Evolutionary conservation across 2,888 invertebrate genomes (phyloP).

Genomic region (Hofmannophila pseudospretella): DNA sequence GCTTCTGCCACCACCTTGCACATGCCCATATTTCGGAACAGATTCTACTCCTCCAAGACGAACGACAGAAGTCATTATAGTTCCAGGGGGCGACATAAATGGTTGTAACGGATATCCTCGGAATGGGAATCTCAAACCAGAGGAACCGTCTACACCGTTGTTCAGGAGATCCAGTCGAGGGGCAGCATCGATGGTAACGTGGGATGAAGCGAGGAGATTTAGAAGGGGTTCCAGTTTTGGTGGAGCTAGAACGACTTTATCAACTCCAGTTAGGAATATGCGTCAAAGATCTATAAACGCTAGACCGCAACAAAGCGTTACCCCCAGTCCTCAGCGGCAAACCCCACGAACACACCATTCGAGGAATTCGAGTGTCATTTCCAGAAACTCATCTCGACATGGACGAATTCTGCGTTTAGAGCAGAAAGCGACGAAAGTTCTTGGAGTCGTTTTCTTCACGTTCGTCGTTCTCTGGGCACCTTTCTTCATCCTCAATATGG

Average conservation of each 20-base stretch:
- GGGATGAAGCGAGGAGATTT: constrained; percentile 81
- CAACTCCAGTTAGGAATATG: constrained; percentile 68
- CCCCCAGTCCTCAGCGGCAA: constrained; percentile 61
- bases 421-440: constrained; percentile 97
- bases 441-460: constrained; percentile 96
- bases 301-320: constrained; percentile 47
- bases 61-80: constrained; percentile 71
- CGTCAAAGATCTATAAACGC: constrained; percentile 52
- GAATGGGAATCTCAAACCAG: constrained; percentile 48
- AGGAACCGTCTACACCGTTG: constrained; percentile 65
- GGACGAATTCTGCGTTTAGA: constrained; percentile 91
- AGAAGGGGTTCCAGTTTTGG: constrained; percentile 85
- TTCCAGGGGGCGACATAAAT: constrained; percentile 73
- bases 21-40: constrained; percentile 89
- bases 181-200: constrained; percentile 87
- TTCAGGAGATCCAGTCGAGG: constrained; percentile 76
- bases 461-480: constrained; percentile 98
- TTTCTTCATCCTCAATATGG: constrained; percentile 92
- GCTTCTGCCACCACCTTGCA: constrained; percentile 85
- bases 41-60: constrained; percentile 75
- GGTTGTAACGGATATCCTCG: constrained; percentile 58
- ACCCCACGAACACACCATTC: constrained; percentile 85
- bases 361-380: constrained; percentile 88
- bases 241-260: constrained; percentile 78
- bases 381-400: constrained; percentile 88